A percentile compares a stretch with the other conserved stretches of the same genome.
phyloP scores from a whole-genome alignment of 2,797 vertebrate genomes.

The Peromyscus attwateri region DNA sequence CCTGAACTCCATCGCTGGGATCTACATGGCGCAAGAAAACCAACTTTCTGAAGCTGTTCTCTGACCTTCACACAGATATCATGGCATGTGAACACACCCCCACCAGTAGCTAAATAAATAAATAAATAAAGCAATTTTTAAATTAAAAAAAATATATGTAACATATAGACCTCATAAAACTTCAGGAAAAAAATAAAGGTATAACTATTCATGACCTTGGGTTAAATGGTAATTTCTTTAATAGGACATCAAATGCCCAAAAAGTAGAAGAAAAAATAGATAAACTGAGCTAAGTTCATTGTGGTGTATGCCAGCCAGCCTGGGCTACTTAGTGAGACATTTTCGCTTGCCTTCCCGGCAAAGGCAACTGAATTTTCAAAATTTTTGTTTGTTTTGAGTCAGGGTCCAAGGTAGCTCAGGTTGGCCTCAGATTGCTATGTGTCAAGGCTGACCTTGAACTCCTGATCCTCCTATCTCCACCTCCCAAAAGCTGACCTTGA shows the following conservation, averaged over 20 bases:
- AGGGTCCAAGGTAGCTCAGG: background rate
- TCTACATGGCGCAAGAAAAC: background rate
- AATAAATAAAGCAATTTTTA: background rate
- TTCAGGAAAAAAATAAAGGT: background rate
- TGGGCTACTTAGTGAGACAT: background rate
- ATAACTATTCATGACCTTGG: background rate
- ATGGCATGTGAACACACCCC: background rate
- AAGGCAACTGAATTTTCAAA: background rate
- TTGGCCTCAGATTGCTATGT: background rate
- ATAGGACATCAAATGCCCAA: background rate
- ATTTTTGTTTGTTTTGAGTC: background rate
- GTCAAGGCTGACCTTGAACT: background rate
- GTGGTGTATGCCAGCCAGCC: background rate
- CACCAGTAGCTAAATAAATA: background rate
- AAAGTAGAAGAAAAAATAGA: background rate
- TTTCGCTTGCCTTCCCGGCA: background rate
- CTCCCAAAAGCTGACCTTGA: background rate
- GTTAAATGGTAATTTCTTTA: background rate
- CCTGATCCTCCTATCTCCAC: background rate
- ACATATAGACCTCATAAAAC: background rate
- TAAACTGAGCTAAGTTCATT: background rate
- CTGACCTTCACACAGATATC: background rate
- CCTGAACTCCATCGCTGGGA: background rate
- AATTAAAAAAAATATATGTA: too few species aligned
- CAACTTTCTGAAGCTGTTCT: background rate